phyloP scores from a whole-genome alignment of 2,113 vertebrate genomes.

The Ancistrus triradiatus region DNA sequence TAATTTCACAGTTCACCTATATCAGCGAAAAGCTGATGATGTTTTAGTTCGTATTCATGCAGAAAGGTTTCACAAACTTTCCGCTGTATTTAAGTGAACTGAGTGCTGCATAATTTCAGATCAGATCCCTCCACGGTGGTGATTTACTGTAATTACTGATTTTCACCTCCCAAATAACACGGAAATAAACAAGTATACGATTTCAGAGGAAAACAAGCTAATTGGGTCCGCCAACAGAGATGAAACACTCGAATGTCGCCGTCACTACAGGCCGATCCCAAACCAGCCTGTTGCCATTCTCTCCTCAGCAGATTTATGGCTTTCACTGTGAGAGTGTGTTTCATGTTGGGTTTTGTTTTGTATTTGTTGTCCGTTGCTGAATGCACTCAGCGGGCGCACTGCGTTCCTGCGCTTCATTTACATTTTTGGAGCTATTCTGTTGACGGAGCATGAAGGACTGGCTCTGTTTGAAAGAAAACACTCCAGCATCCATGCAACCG shows the following conservation, averaged over 20 bases:
- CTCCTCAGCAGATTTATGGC: slow-evolving; percentile 32
- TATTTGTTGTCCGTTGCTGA: slow-evolving; percentile 36
- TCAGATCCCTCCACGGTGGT: too few relatives aligned
- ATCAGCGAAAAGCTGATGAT: too few relatives aligned
- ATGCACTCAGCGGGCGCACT: slow-evolving; percentile 27
- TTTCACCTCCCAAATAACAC: too few relatives aligned
- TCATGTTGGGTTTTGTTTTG: slow-evolving; percentile 36
- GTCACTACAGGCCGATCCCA: slow-evolving; percentile 27
- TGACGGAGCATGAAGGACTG: slow-evolving; percentile 35
- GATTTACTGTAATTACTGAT: too few relatives aligned
- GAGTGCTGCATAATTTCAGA: too few relatives aligned
- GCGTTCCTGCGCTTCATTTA: slow-evolving; percentile 1
- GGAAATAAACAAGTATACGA: slow-evolving; percentile 24
- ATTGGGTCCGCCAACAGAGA: slow-evolving; percentile 6
- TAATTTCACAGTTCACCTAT: too few relatives aligned
- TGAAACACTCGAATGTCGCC: slow-evolving; percentile 30
- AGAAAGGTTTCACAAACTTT: too few relatives aligned
- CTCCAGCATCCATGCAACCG: not conserved
- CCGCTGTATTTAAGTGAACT: too few relatives aligned
- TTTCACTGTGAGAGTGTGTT: slow-evolving; percentile 1
- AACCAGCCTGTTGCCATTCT: slow-evolving; percentile 23
- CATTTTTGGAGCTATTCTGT: slow-evolving; percentile 46
- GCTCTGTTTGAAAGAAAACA: slow-evolving; percentile 8
- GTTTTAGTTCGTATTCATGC: too few relatives aligned
- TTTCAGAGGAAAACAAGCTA: slow-evolving; percentile 27